Base-by-base conservation (phyloP, 2,888 invertebrate species). In the Ectropis crepuscularia region DNA sequence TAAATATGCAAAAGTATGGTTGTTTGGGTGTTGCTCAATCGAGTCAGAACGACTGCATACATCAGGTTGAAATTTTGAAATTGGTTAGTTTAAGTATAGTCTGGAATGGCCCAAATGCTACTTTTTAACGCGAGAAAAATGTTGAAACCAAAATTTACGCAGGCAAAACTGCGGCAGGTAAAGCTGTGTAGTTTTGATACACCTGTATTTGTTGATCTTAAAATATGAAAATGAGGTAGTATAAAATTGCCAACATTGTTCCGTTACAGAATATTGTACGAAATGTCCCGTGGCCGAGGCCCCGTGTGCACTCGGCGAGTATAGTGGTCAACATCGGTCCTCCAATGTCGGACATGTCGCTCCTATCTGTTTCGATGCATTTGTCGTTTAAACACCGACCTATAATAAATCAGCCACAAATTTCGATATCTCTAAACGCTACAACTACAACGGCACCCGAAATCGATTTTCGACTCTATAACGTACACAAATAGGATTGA, bases 341-440 rank as follows among this genome's bases (percentile, higher is more conserved):
- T 88, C 89, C 88, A 85, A 89, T 92, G 91, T 91, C 87, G 83
- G 85, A 92, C 91, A 91, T 92, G 91, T 92, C 89, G 90, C 90
- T 90, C 89, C 90, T 92, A 92, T 92, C 92, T 90, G 90, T 91
- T 91, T 87, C 91, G 89, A 92, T 92, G 92, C 92, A 92, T 92
- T 92, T 92, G 92, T 92, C 92, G 91, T 92, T 92, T 92, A 92
- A 89, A 91, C 91, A 92, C 90, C 92, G 90, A 92, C 90, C 91
- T 89, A 88, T 90, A 92, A 92, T 92, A 92, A 92, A 92, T 92
- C 92, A 92, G 90, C 85, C 86, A 82, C 77, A 65, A 68, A 71
- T 63, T 70, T 57, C 63, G 65, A 61, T 65, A 63, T 58, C 9
- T 50, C 68, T 43, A 70, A 82, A 80, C 39, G 80, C 48, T 68